Base-by-base conservation (phyloP, 2,797 vertebrate genomes). In the Rhinella marina region DNA sequence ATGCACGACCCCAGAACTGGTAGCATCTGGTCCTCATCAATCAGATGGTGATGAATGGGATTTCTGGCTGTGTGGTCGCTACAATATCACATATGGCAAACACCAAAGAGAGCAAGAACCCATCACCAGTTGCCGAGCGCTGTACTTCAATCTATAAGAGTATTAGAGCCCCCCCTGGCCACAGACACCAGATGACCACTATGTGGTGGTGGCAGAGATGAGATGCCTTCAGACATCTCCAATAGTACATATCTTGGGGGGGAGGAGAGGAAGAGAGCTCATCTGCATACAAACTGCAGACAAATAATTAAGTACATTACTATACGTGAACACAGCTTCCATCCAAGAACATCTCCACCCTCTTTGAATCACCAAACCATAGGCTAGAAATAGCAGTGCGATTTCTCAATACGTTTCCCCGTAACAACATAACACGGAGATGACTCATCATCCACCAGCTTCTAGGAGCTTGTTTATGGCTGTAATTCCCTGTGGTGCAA, bases 311-410 rank as follows among this genome's bases (percentile, higher is more conserved):
- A 32, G 66, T 29, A 70, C 16, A 70, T 17, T 16, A 70, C 17
- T 70, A 0, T 10, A 52, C 1, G 16, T 17, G 16, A 23, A 17
- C 70, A 41, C 41, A n/a, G 19, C 19, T 21, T 56, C 23, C 25
- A 56, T 32, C 54, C n/a, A 72, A 56, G 54, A 7, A 12, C n/a
- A 57, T 56, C 68, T n/a, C 52, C 29, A 57, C 66, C 79, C 19
- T 84, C 8, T 57, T 3, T 84, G 82, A 84, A 84, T 84, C 82
- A 84, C 52, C 29, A 29, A 32, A 27, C 25, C 16, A 25, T 68
- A 17, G 0, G 21, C 56, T 56, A 83, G 19, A 32, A 21, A 72
- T 56, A 52, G 41, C 16, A 54, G 61, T 56, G 50, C n/a, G 50
- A 70, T 54, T 56, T 32, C n/a, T 23, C 25, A 32, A 72, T 50